Conservation (phyloP, 2,113 vertebrate species). For the Callopanchax toddi region DNA sequence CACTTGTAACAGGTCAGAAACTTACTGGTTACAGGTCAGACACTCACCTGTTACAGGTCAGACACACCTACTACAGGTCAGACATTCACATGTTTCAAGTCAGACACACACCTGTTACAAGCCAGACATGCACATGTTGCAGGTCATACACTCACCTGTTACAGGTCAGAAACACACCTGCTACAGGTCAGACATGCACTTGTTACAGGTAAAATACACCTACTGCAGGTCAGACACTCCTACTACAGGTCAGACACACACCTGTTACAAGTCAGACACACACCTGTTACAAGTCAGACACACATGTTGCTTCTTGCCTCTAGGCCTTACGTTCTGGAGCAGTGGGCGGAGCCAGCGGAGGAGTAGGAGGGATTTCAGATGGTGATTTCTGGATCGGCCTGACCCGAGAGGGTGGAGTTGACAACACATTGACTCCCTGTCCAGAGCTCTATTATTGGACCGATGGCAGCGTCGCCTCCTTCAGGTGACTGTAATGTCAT, state of each 20-base stretch:
- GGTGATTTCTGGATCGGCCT: slow-evolving; percentile 99
- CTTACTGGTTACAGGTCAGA: not conserved
- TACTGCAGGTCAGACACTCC: too few species aligned
- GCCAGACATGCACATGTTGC: too few species aligned
- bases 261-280: not conserved
- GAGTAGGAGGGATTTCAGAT: slow-evolving; percentile 80
- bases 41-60: not conserved
- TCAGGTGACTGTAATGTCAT: slow-evolving; percentile 78
- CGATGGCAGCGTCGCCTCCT: slow-evolving; percentile 84
- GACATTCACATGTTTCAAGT: not conserved
- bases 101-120: too few species aligned
- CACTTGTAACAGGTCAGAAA: too few species aligned
- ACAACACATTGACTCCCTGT: slow-evolving; percentile 79
- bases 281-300: not conserved
- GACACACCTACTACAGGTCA: not conserved
- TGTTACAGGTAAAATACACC: too few species aligned
- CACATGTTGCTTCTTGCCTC: not conserved
- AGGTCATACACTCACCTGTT: too few species aligned
- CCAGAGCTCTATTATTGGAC: slow-evolving; percentile 91
- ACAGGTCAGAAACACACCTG: too few species aligned
- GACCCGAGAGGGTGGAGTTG: slow-evolving; percentile 81
- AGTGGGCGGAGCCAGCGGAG: slow-evolving; percentile 27
- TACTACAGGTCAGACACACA: not conserved
- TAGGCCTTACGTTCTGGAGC: slow-evolving; percentile 60
- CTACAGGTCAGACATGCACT: too few species aligned